These are phyloP conservation scores for Scarus forsteni DNA, from an alignment of 2,797 vertebrate species.

Conservation along the genomic window DNA sequence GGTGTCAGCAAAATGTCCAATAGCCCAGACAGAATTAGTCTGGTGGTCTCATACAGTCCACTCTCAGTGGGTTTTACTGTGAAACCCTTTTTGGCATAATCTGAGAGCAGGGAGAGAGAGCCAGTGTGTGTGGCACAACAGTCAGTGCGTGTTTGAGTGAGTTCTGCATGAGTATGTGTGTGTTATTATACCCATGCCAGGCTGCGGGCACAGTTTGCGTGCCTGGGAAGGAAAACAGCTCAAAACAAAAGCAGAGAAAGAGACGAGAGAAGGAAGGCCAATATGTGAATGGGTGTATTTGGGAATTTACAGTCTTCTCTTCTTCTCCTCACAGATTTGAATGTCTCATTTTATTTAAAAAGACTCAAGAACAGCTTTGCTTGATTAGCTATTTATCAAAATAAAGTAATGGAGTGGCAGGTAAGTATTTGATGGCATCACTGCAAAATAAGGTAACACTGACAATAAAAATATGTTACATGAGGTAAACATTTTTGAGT, in stretches of 20 bases:
- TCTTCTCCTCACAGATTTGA: slow-evolving; percentile 13
- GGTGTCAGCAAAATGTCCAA: too few relatives aligned
- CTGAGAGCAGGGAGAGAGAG: slow-evolving; percentile 6
- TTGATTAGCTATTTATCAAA: too few relatives aligned
- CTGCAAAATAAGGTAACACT: too few relatives aligned
- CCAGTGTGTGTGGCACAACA: background rate
- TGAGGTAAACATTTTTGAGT: too few relatives aligned
- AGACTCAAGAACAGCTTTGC: too few relatives aligned
- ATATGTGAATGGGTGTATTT: slow-evolving; percentile 63
- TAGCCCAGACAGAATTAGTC: too few relatives aligned
- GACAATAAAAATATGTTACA: too few relatives aligned
- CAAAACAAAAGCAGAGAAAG: slow-evolving; percentile 54
- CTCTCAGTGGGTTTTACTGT: background rate
- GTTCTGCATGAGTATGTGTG: slow-evolving; percentile 13
- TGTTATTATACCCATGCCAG: slow-evolving; percentile 39
- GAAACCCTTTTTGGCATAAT: background rate
- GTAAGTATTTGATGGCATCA: too few relatives aligned
- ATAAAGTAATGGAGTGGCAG: too few relatives aligned
- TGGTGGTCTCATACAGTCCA: background rate
- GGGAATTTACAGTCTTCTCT: slow-evolving; percentile 40
- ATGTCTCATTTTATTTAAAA: too few relatives aligned
- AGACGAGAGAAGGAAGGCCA: slow-evolving; percentile 33
- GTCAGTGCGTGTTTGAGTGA: slow-evolving; percentile 6
- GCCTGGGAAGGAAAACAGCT: slow-evolving; percentile 63
- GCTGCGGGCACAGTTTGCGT: slow-evolving; percentile 59